Conservation (phyloP, 2,113 vertebrate genomes). For the Callorhinus ursinus region DNA sequence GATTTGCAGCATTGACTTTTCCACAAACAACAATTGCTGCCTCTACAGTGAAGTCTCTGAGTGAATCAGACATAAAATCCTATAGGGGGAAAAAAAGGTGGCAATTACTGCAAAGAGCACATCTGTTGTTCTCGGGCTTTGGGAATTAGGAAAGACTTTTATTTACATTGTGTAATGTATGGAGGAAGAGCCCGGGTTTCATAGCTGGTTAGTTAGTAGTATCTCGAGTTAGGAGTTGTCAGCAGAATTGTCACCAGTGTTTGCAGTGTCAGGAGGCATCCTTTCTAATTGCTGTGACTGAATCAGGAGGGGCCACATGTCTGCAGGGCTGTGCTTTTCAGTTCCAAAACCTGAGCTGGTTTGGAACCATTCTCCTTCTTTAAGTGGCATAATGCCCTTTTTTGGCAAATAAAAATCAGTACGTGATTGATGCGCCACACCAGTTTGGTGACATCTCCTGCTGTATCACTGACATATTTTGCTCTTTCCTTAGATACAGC, state of each 20-base stretch:
- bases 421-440: slow-evolving; percentile 13
- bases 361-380: neutral
- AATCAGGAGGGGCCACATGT: too few species aligned
- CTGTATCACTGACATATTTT: neutral
- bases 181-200: neutral
- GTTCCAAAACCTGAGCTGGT: neutral
- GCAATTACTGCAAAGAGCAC: neutral
- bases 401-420: neutral
- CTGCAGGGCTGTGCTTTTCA: neutral
- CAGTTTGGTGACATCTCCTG: neutral
- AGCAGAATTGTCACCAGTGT: neutral
- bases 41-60: neutral
- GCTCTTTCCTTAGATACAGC: neutral
- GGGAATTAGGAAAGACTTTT: neutral
- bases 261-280: neutral
- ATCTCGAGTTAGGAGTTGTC: neutral
- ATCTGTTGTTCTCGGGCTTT: neutral
- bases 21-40: neutral
- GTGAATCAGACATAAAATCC: neutral
- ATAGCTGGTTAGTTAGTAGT: neutral
- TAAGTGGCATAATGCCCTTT: slow-evolving; percentile 37
- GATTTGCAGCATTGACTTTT: neutral
- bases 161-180: neutral
- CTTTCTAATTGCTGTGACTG: neutral
- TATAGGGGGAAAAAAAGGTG: neutral